Evolutionary conservation across 2,797 vertebrate species (phyloP).

Genomic region (Anguilla megastoma): DNA sequence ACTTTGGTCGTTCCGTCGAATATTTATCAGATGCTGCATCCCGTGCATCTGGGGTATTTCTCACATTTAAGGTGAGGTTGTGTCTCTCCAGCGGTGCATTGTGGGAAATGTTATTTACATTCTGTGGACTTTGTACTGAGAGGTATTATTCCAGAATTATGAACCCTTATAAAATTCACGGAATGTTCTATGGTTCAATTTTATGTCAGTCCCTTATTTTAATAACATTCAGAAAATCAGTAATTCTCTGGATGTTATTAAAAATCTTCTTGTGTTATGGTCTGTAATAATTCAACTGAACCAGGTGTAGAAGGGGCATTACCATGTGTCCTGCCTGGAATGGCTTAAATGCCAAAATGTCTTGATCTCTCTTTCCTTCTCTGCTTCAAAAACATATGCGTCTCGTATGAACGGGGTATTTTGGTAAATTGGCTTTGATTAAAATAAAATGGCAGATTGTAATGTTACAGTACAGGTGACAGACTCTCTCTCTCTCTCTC

Average conservation of each 20-base stretch:
- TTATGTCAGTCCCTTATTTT: background rate
- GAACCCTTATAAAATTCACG: background rate
- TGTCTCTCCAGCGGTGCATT: background rate
- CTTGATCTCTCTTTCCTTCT: no score
- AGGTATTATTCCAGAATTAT: background rate
- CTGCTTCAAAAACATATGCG: background rate
- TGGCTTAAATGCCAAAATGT: no score
- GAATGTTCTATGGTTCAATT: background rate
- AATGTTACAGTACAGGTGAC: background rate
- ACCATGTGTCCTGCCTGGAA: background rate
- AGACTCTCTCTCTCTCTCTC: background rate
- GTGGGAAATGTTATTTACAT: background rate
- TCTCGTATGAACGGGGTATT: background rate
- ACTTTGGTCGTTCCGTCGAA: background rate
- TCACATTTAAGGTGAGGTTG: background rate
- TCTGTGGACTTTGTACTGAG: background rate
- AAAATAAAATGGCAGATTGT: no score
- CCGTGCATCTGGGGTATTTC: background rate
- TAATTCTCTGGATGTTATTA: background rate
- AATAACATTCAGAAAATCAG: background rate
- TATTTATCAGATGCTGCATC: background rate
- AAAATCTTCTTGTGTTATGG: background rate
- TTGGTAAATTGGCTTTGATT: no score
- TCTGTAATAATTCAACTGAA: background rate
- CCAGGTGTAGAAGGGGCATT: background rate